Conservation (phyloP, 2,797 vertebrate genomes). For the Borostomias antarcticus region DNA sequence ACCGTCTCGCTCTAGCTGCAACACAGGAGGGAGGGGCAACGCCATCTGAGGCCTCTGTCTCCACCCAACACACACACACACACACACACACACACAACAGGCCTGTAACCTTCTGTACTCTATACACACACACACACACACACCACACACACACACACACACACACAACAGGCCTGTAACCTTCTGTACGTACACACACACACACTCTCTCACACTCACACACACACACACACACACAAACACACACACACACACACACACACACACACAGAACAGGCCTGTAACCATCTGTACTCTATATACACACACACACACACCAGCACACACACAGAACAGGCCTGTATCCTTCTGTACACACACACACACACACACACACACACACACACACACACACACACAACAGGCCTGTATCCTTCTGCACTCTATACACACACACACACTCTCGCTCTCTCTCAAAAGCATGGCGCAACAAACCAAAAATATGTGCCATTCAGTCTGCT, state of each 20-base stretch:
- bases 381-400: neutral
- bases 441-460: neutral
- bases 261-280: neutral
- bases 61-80: constrained; percentile 14
- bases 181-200: too few relatives aligned
- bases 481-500: neutral
- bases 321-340: neutral
- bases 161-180: too few relatives aligned
- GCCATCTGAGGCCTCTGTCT: constrained; percentile 27
- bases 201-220: too few relatives aligned
- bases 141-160: neutral
- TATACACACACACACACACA: neutral
- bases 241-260: constrained; percentile 12
- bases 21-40: constrained; percentile 11
- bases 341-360: neutral
- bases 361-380: neutral
- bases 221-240: constrained; percentile 12
- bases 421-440: neutral
- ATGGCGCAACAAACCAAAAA: neutral
- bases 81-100: too few relatives aligned
- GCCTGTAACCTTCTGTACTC: too few relatives aligned
- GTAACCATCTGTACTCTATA: neutral
- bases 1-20: too few relatives aligned
- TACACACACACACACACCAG: constrained; percentile 10
- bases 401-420: too few relatives aligned